Conservation (phyloP, 2,113 vertebrate genomes). For the Calidris pygmaea region DNA sequence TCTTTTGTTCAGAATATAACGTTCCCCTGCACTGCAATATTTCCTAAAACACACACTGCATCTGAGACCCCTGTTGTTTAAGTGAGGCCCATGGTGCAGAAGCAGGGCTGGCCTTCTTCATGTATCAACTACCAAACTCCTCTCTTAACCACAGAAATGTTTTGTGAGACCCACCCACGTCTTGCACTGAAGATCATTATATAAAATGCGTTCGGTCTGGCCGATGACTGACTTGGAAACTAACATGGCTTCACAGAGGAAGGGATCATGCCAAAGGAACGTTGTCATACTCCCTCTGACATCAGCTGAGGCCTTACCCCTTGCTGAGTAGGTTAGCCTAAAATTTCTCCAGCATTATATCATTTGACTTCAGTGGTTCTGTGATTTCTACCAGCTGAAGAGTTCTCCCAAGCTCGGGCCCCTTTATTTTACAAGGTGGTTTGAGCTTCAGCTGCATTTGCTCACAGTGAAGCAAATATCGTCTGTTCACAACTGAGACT, state of each 20-base stretch:
- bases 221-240: conserved; percentile 6
- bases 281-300: not conserved
- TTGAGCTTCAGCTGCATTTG: not conserved
- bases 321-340: conserved; percentile 27
- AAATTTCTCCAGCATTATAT: conserved; percentile 10
- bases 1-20: not conserved
- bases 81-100: not conserved
- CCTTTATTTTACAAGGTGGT: not conserved
- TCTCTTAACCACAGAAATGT: conserved; percentile 46
- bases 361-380: not conserved
- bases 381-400: conserved; percentile 31
- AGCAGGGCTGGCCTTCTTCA: not conserved
- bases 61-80: not conserved
- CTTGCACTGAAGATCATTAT: conserved; percentile 27
- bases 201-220: not conserved
- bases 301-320: conserved; percentile 22
- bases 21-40: not conserved
- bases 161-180: conserved; percentile 19
- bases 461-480: not conserved
- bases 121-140: conserved; percentile 1
- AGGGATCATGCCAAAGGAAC: conserved; percentile 20
- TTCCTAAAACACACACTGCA: not conserved
- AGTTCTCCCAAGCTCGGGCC: not conserved
- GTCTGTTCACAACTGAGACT: not conserved
- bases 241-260: conserved; percentile 13